Percentiles rank a stretch among this genome's conserved stretches.
These are phyloP conservation scores for Nyctibius grandis DNA, from an alignment of 2,797 vertebrate genomes.

Conservation along the genomic window DNA sequence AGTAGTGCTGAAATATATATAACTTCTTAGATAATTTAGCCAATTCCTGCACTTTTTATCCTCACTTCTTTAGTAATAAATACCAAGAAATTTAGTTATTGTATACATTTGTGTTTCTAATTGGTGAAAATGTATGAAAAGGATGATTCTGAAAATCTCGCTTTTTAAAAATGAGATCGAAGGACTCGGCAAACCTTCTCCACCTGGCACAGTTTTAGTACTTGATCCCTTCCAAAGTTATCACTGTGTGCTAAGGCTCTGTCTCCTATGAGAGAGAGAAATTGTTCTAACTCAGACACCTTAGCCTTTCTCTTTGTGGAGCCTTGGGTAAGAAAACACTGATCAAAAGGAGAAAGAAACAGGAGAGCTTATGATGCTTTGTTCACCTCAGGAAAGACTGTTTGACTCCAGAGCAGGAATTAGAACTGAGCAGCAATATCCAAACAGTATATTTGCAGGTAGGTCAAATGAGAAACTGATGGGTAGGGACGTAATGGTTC, in stretches of 20 bases:
- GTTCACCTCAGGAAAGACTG: not conserved
- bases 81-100: not conserved
- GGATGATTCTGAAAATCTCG: not conserved
- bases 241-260: not conserved
- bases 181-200: not conserved
- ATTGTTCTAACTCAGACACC: not conserved
- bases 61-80: not conserved
- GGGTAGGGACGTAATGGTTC: not conserved
- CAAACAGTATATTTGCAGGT: not conserved
- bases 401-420: not conserved
- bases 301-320: not conserved
- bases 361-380: not conserved
- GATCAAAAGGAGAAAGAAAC: not conserved
- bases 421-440: not conserved
- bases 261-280: not conserved
- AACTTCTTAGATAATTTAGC: not conserved
- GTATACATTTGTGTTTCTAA: not conserved
- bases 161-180: not conserved
- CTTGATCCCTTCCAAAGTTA: not conserved
- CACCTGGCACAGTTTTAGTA: not conserved
- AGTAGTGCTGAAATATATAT: not conserved
- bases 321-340: not conserved
- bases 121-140: not conserved
- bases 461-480: not conserved
- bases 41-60: not conserved